Evolutionary conservation across 2,888 invertebrate species (phyloP), one percentile per base, ranked within the genome.

Genomic region (Chalcosyrphus nemorum): DNA sequence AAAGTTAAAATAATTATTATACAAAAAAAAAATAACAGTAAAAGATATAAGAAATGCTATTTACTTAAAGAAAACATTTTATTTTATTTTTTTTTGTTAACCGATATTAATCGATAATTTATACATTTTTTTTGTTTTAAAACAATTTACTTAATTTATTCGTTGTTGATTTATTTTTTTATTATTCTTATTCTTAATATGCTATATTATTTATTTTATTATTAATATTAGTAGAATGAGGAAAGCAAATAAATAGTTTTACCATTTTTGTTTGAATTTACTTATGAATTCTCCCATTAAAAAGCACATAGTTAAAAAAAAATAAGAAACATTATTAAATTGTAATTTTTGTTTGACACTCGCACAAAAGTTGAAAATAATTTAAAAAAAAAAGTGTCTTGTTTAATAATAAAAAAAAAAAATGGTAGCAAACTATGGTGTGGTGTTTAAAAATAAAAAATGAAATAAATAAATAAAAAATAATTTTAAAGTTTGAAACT

Each of bases 131-230:
- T 66, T 66, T 66, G 65, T 76, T 85, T 71, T 71, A 71, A 66
- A 85, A 56, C 29, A 71, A 59, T 71, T 72, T 81, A 81, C 75
- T 81, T 85, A 81, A 85, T 85, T 85, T 85, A 85, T 85, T 85
- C 27, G 71, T 85, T 85, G 85, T 85, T 85, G 81, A 85, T 71
- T 85, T 85, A 71, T 63, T 72, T 71, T 76, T 7, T 32, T 32
- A 32, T 32, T 63, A 71, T 61, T 38, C 52, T 50, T 35, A 59
- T 38, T 50, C 29, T 47, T 75, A 81, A 81, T 74, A 74, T 75
- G 21, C 47, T 75, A 70, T 75, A 70, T 76, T 75, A 81, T 80
- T 80, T 84, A 84, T 84, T 80, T 80, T 63, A 77, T 66, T 75
- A 80, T 65, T 84, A 80, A 84, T 78, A 66, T 54, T 70, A 84